Conservation (phyloP, 2,888 invertebrate genomes). For the Cabera pusaria region DNA sequence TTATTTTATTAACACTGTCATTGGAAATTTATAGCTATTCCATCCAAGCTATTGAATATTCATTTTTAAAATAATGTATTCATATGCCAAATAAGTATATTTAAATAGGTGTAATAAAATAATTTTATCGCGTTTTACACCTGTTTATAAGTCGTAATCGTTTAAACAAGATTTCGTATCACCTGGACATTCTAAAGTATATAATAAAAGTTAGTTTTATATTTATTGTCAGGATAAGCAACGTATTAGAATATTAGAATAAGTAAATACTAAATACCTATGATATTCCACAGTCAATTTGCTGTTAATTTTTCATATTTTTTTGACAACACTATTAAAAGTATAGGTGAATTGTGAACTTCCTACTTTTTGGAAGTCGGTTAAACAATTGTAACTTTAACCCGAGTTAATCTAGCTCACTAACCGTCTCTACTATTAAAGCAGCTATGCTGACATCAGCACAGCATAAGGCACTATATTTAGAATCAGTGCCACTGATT, state of each 20-base stretch:
- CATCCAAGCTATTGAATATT: slow-evolving; percentile 31
- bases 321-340: no score
- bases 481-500: slow-evolving; percentile 79
- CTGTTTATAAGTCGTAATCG: slow-evolving; percentile 33
- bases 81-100: slow-evolving; percentile 32
- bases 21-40: slow-evolving; percentile 23
- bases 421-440: slow-evolving; percentile 15
- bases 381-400: slow-evolving; percentile 12
- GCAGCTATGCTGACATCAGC: slow-evolving; percentile 64
- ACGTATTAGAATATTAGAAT: slow-evolving; percentile 21
- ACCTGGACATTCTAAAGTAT: slow-evolving; percentile 21
- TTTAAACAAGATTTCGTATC: slow-evolving; percentile 24
- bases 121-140: slow-evolving; percentile 35
- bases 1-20: slow-evolving; percentile 22
- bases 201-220: slow-evolving; percentile 18
- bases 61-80: slow-evolving; percentile 29
- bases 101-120: slow-evolving; percentile 30
- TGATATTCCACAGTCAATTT: no score
- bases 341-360: no score
- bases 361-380: no score
- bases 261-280: no score
- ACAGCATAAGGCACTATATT: slow-evolving; percentile 79
- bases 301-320: no score
- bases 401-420: slow-evolving; percentile 20
- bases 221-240: slow-evolving; percentile 19